Conservation (phyloP, 2,888 invertebrate genomes). For the Odontocolon sp. region DNA sequence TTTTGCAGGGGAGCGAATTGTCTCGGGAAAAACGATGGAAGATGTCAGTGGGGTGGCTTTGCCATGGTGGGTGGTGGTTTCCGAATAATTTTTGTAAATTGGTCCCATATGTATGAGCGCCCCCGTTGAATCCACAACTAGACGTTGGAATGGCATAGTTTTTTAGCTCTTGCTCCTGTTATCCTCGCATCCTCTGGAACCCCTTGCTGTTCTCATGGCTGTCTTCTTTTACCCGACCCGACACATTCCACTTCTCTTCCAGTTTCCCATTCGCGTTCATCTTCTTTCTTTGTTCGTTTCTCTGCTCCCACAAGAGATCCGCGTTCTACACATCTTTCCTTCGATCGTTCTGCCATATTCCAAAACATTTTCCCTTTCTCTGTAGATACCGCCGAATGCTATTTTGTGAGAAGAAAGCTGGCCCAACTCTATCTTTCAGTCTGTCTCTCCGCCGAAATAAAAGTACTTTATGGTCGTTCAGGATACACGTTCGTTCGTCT, state of each 20-base stretch:
- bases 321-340: conserved; percentile 31
- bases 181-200: conserved; percentile 33
- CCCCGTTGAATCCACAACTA: conserved; percentile 71
- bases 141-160: conserved; percentile 62
- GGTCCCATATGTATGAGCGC: conserved; percentile 74
- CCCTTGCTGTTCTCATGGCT: conserved; percentile 27
- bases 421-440: conserved; percentile 47
- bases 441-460: conserved; percentile 69
- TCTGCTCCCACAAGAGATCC: conserved; percentile 40
- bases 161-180: conserved; percentile 50
- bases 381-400: conserved; percentile 38
- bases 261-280: conserved; percentile 50
- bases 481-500: conserved; percentile 57
- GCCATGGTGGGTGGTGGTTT: conserved; percentile 57
- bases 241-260: conserved; percentile 47
- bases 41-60: conserved; percentile 5
- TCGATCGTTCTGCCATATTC: conserved; percentile 52
- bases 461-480: conserved; percentile 73
- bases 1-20: conserved; percentile 12
- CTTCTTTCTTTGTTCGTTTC: conserved; percentile 53
- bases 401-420: conserved; percentile 71
- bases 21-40: too few species aligned
- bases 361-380: conserved; percentile 51
- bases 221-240: conserved; percentile 30
- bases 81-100: conserved; percentile 78